Conservation (phyloP, 2,888 invertebrate genomes). For the Drosophila subquinaria region DNA sequence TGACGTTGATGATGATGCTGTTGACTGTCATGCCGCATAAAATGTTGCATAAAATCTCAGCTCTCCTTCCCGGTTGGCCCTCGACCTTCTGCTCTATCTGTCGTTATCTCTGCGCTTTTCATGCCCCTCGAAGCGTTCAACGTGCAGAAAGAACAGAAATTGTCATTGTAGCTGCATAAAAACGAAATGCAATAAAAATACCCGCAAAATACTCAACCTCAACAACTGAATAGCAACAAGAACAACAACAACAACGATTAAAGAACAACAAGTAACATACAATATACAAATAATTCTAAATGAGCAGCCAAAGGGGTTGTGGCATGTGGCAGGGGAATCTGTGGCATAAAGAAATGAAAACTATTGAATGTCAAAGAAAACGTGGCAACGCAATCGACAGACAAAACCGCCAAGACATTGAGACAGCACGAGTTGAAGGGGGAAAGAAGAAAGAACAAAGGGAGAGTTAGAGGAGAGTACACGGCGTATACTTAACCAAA, state of each 20-base stretch:
- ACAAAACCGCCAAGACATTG: slow-evolving; percentile 28
- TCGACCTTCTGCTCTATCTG: slow-evolving; percentile 37
- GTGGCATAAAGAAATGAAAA: slow-evolving; percentile 57
- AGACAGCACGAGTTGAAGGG: not conserved
- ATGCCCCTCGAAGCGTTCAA: slow-evolving; percentile 56
- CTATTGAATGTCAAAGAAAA: slow-evolving; percentile 78
- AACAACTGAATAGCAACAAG: slow-evolving; percentile 12
- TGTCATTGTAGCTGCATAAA: slow-evolving; percentile 77
- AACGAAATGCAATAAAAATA: slow-evolving; percentile 77
- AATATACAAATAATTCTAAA: slow-evolving; percentile 76
- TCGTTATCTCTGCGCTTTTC: slow-evolving; percentile 61
- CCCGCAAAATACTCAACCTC: slow-evolving; percentile 63
- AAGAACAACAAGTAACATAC: slow-evolving; percentile 42
- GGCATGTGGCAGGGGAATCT: not conserved
- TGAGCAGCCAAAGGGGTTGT: slow-evolving; percentile 44
- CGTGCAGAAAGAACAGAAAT: slow-evolving; percentile 43
- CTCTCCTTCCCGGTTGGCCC: slow-evolving; percentile 1
- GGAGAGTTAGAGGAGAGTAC: slow-evolving; percentile 22
- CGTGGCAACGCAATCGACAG: slow-evolving; percentile 60
- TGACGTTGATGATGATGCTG: slow-evolving; percentile 25
- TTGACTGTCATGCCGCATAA: slow-evolving; percentile 60
- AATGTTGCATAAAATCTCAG: slow-evolving; percentile 66
- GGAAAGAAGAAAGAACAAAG: not conserved
- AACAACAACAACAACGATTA: slow-evolving; percentile 25
- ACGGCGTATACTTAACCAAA: slow-evolving; percentile 73